These are phyloP conservation scores for Passer montanus DNA, from an alignment of 2,113 vertebrate genomes.

Conservation along the genomic window DNA sequence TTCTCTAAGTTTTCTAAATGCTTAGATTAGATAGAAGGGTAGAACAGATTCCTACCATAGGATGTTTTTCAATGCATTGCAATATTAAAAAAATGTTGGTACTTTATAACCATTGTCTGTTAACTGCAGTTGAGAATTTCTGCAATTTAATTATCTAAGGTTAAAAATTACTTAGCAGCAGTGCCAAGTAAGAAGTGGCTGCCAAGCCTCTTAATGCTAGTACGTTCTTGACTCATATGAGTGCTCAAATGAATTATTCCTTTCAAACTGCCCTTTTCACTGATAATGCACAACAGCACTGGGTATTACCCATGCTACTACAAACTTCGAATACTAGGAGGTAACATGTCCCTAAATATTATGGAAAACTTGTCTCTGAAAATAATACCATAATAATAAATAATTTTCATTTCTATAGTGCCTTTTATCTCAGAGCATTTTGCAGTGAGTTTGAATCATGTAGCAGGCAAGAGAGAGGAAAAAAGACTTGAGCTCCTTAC, in stretches of 20 bases:
- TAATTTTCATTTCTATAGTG: conserved; percentile 6
- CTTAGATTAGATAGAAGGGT: not conserved
- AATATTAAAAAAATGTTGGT: not conserved
- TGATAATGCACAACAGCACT: not conserved
- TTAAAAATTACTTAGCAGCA: not conserved
- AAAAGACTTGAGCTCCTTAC: not conserved
- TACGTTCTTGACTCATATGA: not conserved
- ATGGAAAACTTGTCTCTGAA: conserved; percentile 11
- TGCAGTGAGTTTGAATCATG: not conserved
- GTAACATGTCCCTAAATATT: conserved; percentile 17
- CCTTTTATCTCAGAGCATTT: conserved; percentile 3
- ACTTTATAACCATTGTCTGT: not conserved
- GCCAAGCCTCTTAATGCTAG: not conserved
- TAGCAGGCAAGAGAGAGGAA: not conserved
- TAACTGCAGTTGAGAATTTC: not conserved
- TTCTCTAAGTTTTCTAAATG: not conserved
- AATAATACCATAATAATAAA: not conserved
- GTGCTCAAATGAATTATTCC: not conserved
- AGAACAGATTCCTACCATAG: not conserved
- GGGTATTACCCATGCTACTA: not conserved
- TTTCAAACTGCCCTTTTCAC: not conserved
- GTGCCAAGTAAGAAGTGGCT: not conserved
- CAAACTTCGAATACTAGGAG: not conserved
- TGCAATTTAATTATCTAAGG: not conserved
- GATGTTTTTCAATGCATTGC: not conserved